Evolutionary conservation across 2,888 invertebrate genomes (phyloP).

Genomic region (Tromatobia lineatoria): DNA sequence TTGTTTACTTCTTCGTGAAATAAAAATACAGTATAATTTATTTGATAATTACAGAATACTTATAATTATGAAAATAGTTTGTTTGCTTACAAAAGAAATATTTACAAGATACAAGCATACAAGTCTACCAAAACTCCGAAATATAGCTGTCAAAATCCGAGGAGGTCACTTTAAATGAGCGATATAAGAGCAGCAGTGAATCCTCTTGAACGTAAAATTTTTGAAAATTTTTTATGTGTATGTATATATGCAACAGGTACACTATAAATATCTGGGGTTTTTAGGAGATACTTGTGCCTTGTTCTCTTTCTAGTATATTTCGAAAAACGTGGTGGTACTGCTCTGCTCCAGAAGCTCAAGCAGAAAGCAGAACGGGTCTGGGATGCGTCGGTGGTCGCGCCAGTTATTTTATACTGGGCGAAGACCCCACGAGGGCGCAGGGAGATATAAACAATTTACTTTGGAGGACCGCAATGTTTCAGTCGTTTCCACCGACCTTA

Average conservation of each 20-base stretch:
- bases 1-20: too few relatives aligned
- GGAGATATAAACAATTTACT: conserved; percentile 75
- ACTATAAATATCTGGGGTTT: conserved; percentile 55
- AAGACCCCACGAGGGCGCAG: conserved; percentile 63
- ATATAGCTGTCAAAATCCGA: conserved; percentile 46
- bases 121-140: conserved; percentile 50
- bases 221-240: conserved; percentile 10
- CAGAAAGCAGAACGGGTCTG: conserved; percentile 62
- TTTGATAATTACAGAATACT: too few relatives aligned
- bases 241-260: conserved; percentile 36
- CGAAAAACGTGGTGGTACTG: conserved; percentile 36
- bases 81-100: too few relatives aligned
- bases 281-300: conserved; percentile 48
- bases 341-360: conserved; percentile 44
- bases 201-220: background rate
- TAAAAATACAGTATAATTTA: too few relatives aligned
- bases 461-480: conserved; percentile 74
- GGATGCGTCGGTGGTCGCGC: conserved; percentile 70
- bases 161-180: conserved; percentile 41
- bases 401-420: conserved; percentile 71
- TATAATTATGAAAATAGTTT: too few relatives aligned
- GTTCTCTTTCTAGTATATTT: conserved; percentile 13
- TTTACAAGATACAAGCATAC: too few relatives aligned
- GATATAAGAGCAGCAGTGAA: conserved; percentile 10
- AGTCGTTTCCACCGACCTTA: conserved; percentile 68